Percentiles rank a stretch among this genome's conserved stretches.
Evolutionary conservation across 2,113 vertebrate species (phyloP).

Genomic region (Leucosticte australis): DNA sequence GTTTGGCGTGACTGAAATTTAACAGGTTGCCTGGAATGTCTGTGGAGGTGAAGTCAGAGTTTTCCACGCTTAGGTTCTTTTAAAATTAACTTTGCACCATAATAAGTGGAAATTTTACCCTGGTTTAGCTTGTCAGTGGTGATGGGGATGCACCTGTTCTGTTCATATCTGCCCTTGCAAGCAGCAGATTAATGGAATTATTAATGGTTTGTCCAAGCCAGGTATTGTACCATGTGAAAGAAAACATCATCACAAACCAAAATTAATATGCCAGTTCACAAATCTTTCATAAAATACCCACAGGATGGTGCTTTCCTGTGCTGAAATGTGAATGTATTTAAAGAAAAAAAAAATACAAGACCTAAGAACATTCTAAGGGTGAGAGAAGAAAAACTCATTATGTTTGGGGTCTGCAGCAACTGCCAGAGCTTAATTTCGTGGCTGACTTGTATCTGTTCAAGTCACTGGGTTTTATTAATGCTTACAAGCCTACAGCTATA

Average conservation of each 20-base stretch:
- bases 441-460: conserved; percentile 32
- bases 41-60: neutral
- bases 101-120: neutral
- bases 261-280: neutral
- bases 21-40: neutral
- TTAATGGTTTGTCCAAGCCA: neutral
- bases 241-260: neutral
- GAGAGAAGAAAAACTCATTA: neutral
- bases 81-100: neutral
- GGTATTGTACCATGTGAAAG: neutral
- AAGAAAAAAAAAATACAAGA: neutral
- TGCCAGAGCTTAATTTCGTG: neutral
- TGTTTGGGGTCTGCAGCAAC: neutral
- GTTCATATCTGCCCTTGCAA: neutral
- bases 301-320: neutral
- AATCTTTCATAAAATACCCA: neutral
- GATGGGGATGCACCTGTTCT: neutral
- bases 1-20: neutral
- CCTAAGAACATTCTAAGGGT: neutral
- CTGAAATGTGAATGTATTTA: neutral
- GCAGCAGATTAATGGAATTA: neutral
- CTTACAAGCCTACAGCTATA: conserved; percentile 40
- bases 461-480: conserved; percentile 51
- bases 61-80: neutral
- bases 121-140: neutral